phyloP scores from a whole-genome alignment of 2,797 vertebrate genomes.

The Brachymystax lenok region DNA sequence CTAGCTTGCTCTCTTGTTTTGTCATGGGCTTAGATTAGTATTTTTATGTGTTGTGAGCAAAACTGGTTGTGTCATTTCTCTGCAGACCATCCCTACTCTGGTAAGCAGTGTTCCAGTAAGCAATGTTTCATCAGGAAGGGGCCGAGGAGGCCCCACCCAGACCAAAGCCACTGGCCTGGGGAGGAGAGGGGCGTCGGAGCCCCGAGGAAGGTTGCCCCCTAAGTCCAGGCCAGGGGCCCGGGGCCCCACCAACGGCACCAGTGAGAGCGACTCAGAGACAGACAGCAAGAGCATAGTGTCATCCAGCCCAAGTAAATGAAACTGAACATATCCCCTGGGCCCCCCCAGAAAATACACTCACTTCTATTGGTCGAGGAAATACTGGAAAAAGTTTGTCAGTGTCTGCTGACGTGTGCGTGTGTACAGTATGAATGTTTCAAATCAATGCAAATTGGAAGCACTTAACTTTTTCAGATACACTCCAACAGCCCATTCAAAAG shows the following conservation, averaged over 20 bases:
- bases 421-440: background rate
- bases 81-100: conserved; percentile 37
- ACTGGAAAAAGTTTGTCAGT: conserved; percentile 6
- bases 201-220: conserved; percentile 32
- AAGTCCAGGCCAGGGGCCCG: conserved; percentile 36
- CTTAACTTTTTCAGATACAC: conserved; percentile 23
- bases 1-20: background rate
- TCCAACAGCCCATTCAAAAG: background rate
- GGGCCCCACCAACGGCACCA: conserved; percentile 39
- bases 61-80: background rate
- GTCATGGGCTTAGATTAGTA: background rate
- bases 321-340: background rate
- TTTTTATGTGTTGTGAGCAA: background rate
- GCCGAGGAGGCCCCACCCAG: conserved; percentile 17
- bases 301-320: conserved; percentile 61
- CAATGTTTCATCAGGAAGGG: conserved; percentile 19
- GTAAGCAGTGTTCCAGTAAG: conserved; percentile 31
- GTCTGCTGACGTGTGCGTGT: conserved; percentile 10
- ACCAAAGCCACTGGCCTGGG: background rate
- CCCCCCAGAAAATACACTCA: conserved; percentile 1
- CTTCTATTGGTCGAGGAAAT: background rate
- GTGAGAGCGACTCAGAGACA: conserved; percentile 67
- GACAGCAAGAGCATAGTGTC: conserved; percentile 72
- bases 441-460: conserved; percentile 45
- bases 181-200: conserved; percentile 32